Conservation (phyloP, 2,113 vertebrate species). For the Hydropotes inermis region DNA sequence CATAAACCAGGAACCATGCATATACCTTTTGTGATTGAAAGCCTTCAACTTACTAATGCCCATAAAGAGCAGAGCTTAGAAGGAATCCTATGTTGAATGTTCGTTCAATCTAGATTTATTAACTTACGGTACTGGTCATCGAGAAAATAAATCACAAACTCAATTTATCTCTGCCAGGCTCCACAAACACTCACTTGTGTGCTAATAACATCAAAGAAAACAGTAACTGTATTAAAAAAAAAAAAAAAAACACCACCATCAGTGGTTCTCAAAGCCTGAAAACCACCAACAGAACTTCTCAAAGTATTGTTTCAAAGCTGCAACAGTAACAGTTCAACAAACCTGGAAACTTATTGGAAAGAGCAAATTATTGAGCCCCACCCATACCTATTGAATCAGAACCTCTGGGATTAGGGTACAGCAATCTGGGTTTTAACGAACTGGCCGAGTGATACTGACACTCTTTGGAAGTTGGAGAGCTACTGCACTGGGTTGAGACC, state of each 20-base stretch:
- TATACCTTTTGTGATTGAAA: conserved; percentile 1
- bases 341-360: background rate
- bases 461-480: background rate
- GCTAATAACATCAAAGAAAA: conserved; percentile 6
- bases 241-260: background rate
- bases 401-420: background rate
- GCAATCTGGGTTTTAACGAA: background rate
- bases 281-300: background rate
- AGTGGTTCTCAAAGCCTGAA: background rate
- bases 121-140: conserved; percentile 23
- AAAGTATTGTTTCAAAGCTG: background rate
- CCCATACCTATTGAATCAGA: background rate
- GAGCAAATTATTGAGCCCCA: background rate
- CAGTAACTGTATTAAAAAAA: background rate
- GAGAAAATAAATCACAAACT: conserved; percentile 42
- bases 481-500: background rate
- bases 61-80: conserved; percentile 24
- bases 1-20: background rate
- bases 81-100: background rate
- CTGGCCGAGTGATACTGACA: background rate
- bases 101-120: conserved; percentile 46
- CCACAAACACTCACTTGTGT: background rate
- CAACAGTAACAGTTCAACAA: background rate
- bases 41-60: background rate
- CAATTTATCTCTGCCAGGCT: conserved; percentile 11